Percentiles rank a stretch among this genome's conserved stretches.
Conservation (phyloP, 2,797 vertebrate genomes). For the Micropoecilia bifurca region DNA sequence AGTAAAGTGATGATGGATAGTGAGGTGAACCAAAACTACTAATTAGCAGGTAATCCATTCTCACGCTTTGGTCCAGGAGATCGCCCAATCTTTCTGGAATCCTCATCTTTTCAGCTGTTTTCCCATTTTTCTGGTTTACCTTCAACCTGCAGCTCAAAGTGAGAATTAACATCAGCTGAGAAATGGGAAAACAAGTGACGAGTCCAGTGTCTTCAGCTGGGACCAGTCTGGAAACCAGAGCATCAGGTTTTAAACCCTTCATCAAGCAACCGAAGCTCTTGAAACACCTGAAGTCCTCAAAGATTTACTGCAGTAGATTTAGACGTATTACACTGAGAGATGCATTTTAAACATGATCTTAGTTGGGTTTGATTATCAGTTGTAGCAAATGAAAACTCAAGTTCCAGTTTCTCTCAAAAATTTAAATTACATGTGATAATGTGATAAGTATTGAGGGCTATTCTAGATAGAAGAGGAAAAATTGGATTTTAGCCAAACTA, state of each 20-base stretch:
- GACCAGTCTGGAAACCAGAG: neutral
- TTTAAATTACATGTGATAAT: neutral
- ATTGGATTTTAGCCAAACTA: neutral
- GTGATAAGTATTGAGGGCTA: neutral
- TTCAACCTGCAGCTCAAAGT: neutral
- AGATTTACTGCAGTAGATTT: neutral
- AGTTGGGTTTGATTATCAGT: neutral
- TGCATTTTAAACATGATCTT: neutral
- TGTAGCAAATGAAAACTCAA: neutral
- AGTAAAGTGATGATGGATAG: conserved; percentile 47
- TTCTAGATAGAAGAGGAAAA: too few relatives aligned
- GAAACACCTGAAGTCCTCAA: too few relatives aligned
- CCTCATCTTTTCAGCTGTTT: neutral
- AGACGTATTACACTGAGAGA: neutral
- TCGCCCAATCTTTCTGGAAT: neutral
- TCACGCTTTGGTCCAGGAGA: conserved; percentile 11
- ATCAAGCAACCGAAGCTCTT: neutral
- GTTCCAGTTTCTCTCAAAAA: neutral
- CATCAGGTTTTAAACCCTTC: neutral
- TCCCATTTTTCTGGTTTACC: neutral
- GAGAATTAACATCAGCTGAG: neutral
- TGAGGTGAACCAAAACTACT: conserved; percentile 29
- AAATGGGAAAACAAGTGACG: neutral
- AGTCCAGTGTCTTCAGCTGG: neutral
- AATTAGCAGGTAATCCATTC: conserved; percentile 25